Conservation (phyloP, 2,113 vertebrate genomes). For the Lagopus leucura region DNA sequence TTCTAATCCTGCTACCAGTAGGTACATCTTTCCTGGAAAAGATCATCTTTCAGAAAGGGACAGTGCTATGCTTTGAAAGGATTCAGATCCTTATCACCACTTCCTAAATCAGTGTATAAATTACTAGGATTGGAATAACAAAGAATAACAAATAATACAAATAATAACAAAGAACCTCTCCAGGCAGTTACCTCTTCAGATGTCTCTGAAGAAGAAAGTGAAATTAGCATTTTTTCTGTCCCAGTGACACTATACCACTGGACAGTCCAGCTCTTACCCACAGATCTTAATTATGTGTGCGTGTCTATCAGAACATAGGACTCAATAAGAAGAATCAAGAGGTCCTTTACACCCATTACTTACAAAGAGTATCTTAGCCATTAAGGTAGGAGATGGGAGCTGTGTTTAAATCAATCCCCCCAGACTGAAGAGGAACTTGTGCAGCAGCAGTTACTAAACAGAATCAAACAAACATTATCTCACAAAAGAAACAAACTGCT, state of each 20-base stretch:
- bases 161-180: background rate
- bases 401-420: background rate
- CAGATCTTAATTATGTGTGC: background rate
- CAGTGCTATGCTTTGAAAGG: background rate
- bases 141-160: background rate
- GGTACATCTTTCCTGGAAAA: background rate
- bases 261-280: background rate
- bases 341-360: background rate
- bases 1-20: background rate
- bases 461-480: background rate
- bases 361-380: background rate
- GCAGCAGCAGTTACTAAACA: background rate
- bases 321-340: background rate
- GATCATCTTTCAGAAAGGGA: background rate
- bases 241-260: background rate
- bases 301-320: background rate
- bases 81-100: background rate
- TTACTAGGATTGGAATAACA: background rate
- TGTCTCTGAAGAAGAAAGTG: background rate
- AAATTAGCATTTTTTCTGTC: background rate
- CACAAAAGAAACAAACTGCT: background rate
- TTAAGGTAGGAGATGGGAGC: background rate
- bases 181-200: background rate
- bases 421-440: background rate
- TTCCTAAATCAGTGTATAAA: background rate